phyloP scores from a whole-genome alignment of 2,797 vertebrate species.

The Tenualosa ilisha region DNA sequence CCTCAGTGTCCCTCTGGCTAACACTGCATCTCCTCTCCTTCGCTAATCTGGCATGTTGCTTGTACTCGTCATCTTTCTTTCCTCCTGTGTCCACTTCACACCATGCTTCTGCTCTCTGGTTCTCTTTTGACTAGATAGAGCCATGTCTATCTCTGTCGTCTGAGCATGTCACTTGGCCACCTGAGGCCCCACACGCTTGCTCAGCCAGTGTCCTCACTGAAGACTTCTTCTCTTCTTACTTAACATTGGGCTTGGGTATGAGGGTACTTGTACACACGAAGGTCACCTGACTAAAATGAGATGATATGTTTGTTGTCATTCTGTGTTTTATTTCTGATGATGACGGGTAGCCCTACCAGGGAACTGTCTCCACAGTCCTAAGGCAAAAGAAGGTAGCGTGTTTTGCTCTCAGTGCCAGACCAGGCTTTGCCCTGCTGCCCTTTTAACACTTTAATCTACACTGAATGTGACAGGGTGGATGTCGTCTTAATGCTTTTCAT shows the following conservation, averaged over 20 bases:
- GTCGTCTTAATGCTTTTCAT: background rate
- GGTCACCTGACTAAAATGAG: background rate
- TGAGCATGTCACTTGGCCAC: constrained; percentile 24
- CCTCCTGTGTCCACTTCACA: constrained; percentile 32
- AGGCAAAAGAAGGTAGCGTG: background rate
- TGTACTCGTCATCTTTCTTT: constrained; percentile 34
- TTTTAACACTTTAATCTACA: background rate
- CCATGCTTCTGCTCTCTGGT: constrained; percentile 30
- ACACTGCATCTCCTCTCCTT: constrained; percentile 39
- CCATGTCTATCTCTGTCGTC: constrained; percentile 19
- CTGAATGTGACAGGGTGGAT: background rate
- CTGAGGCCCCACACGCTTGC: background rate
- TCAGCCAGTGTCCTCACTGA: background rate
- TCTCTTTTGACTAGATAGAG: constrained; percentile 31
- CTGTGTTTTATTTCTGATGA: background rate
- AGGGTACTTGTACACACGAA: background rate
- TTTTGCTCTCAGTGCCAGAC: background rate
- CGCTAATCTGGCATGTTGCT: constrained; percentile 57
- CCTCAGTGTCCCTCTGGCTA: constrained; percentile 38
- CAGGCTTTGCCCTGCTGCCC: background rate
- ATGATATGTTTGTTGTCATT: background rate
- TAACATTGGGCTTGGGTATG: background rate
- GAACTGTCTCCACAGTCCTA: background rate
- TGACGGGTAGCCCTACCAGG: background rate
- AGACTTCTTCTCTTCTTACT: background rate